Evolutionary conservation across 1,140 invertebrate genomes (phyloP).

Genomic region (Laodelphax striatellus): DNA sequence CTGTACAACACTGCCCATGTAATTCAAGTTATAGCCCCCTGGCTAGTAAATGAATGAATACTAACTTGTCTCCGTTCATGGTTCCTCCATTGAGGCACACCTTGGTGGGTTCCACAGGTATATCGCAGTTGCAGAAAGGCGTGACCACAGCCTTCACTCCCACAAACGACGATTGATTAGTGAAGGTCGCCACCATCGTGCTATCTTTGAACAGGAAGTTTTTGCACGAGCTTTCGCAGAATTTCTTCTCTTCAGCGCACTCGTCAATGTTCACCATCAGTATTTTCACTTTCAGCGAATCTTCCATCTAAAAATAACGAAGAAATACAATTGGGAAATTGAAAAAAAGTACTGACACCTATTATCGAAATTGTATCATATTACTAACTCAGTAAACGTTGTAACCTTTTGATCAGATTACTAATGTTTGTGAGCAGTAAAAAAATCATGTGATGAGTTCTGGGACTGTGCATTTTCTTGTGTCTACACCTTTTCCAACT

Average conservation of each 20-base stretch:
- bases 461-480: too few species aligned
- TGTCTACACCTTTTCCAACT: too few species aligned
- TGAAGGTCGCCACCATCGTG: slow-evolving; percentile 66
- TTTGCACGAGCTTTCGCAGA: slow-evolving; percentile 57
- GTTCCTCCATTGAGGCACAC: slow-evolving; percentile 64
- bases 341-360: too few species aligned
- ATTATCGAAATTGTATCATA: too few species aligned
- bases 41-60: too few species aligned
- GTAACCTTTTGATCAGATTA: too few species aligned
- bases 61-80: slow-evolving; percentile 43
- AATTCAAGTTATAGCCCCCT: too few species aligned
- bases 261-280: slow-evolving; percentile 80
- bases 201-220: slow-evolving; percentile 57
- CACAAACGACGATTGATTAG: slow-evolving; percentile 81
- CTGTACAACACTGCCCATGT: too few species aligned
- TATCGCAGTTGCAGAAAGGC: slow-evolving; percentile 56
- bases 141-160: slow-evolving; percentile 70
- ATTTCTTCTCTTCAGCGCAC: slow-evolving; percentile 61
- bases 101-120: slow-evolving; percentile 27
- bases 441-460: too few species aligned
- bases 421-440: too few species aligned
- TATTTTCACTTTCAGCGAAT: slow-evolving; percentile 56
- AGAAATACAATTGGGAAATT: not conserved
- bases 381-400: too few species aligned
- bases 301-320: slow-evolving; percentile 42